A percentile compares a stretch with the other conserved stretches of the same genome.
These are phyloP conservation scores for Heterodera carotae DNA, from an alignment of 1,140 invertebrate genomes.

Conservation along the genomic window DNA sequence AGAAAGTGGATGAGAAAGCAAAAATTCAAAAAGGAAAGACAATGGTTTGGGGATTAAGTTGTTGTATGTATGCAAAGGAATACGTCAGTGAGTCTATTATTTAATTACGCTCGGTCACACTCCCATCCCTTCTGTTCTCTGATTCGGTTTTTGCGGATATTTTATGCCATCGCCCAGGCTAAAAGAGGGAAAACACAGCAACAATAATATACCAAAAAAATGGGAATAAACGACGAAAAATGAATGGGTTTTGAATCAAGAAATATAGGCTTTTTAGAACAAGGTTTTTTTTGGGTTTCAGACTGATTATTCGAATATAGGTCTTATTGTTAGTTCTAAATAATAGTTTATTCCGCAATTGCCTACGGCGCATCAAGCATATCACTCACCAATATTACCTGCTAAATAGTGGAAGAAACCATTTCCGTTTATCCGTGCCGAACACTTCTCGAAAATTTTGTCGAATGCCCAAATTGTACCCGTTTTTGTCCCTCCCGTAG, in stretches of 20 bases:
- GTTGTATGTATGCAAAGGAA: too few species aligned
- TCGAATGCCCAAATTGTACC: constrained; percentile 38
- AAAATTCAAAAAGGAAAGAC: neutral
- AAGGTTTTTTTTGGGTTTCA: too few species aligned
- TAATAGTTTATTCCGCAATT: too few species aligned
- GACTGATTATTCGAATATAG: too few species aligned
- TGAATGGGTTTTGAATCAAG: too few species aligned
- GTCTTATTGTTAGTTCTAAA: too few species aligned
- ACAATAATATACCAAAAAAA: constrained; percentile 24
- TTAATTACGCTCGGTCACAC: neutral
- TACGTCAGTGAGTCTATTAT: neutral
- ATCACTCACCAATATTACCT: too few species aligned
- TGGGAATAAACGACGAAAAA: neutral
- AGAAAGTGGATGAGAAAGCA: constrained; percentile 4
- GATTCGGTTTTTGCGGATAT: constrained; percentile 27
- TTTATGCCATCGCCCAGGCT: constrained; percentile 41
- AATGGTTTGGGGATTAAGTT: neutral
- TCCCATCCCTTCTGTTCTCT: neutral
- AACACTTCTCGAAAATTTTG: constrained; percentile 47
- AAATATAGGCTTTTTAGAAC: too few species aligned
- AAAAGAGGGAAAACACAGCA: neutral
- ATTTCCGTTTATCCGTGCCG: constrained; percentile 29
- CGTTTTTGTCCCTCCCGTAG: constrained; percentile 46
- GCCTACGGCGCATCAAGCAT: too few species aligned
- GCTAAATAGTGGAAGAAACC: constrained; percentile 48